A percentile compares a stretch with the other conserved stretches of the same genome.
Conservation (phyloP, 2,888 invertebrate genomes). For the Encarsia formosa region DNA sequence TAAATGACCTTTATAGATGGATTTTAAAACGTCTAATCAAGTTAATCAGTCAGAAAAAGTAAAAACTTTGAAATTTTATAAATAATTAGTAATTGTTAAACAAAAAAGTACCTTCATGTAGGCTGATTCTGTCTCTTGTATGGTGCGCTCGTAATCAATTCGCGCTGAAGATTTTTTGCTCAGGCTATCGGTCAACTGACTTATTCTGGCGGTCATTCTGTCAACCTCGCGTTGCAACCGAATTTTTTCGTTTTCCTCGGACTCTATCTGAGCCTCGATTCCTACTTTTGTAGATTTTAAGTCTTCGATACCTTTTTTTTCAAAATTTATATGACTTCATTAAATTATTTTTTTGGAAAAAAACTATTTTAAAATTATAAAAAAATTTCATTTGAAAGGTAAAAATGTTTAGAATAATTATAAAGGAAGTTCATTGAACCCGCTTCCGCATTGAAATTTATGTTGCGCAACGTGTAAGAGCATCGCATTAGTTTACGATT, state of each 20-base stretch:
- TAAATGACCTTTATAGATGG: background rate
- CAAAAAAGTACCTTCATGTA: conserved; percentile 36
- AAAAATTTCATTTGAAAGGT: too few relatives aligned
- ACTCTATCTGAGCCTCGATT: conserved; percentile 34
- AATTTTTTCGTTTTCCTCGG: conserved; percentile 33
- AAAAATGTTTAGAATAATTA: too few relatives aligned
- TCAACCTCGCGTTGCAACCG: conserved; percentile 36
- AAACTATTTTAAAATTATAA: too few relatives aligned
- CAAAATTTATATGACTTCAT: background rate
- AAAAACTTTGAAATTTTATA: too few relatives aligned
- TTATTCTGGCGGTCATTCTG: conserved; percentile 33
- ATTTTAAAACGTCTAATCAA: background rate
- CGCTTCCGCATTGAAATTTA: too few relatives aligned
- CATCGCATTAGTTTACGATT: too few relatives aligned
- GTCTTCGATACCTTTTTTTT: conserved; percentile 35
- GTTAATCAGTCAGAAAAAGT: too few relatives aligned
- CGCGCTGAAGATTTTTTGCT: conserved; percentile 33
- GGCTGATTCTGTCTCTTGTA: conserved; percentile 36
- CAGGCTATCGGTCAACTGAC: conserved; percentile 34
- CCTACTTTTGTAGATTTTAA: conserved; percentile 31
- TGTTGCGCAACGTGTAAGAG: too few relatives aligned
- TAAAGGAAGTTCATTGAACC: too few relatives aligned
- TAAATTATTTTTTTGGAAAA: too few relatives aligned
- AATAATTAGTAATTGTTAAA: background rate
- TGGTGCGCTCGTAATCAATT: conserved; percentile 37